These are phyloP conservation scores for Ellobium chinense DNA, from an alignment of 2,888 invertebrate species.

Conservation along the genomic window DNA sequence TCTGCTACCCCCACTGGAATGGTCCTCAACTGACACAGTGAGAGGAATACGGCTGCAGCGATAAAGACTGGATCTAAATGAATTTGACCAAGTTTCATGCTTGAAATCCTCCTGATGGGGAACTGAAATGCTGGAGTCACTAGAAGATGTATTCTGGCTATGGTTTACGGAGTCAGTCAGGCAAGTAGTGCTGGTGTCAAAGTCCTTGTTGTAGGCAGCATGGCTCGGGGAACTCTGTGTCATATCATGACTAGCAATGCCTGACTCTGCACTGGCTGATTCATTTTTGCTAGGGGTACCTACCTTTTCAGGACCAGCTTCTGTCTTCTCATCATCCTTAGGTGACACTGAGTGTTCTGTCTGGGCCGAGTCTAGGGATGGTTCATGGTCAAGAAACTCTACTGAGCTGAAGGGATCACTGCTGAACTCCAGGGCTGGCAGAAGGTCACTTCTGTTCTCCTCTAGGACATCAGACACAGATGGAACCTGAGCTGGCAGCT, in stretches of 20 bases:
- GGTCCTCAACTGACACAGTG: background rate
- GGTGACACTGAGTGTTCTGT: background rate
- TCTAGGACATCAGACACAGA: background rate
- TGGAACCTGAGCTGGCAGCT: background rate
- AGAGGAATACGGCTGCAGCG: conserved; percentile 23
- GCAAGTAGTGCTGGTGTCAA: background rate
- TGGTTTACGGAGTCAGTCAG: background rate
- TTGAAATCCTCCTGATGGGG: background rate
- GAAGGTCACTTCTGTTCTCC: background rate
- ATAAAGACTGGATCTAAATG: conserved; percentile 9
- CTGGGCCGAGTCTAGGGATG: background rate
- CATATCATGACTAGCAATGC: background rate
- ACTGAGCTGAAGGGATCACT: background rate
- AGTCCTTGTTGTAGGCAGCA: background rate
- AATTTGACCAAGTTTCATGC: background rate
- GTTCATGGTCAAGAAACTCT: background rate
- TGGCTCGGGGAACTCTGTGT: background rate
- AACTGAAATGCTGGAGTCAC: background rate
- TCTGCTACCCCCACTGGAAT: background rate
- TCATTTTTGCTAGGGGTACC: conserved; percentile 31
- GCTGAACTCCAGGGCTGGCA: background rate
- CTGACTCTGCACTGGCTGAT: conserved; percentile 14
- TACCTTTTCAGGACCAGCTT: conserved; percentile 39
- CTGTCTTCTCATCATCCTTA: background rate
- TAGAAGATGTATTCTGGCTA: background rate